phyloP scores from a whole-genome alignment of 2,797 vertebrate genomes.

The Artibeus lituratus region DNA sequence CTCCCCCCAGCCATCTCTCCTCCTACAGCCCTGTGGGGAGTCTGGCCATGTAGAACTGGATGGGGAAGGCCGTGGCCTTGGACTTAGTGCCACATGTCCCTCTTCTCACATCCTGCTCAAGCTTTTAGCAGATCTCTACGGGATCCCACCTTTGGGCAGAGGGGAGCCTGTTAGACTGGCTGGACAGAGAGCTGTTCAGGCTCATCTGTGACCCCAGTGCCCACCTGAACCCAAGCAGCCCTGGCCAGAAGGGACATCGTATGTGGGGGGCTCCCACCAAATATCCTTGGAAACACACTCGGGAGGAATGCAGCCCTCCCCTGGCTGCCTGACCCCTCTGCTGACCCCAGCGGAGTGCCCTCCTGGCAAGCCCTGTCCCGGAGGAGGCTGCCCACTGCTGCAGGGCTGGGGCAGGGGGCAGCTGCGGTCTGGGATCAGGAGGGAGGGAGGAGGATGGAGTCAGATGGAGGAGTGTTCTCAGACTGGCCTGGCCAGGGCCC shows the following conservation, averaged over 20 bases:
- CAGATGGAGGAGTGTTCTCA: slow-evolving; percentile 74
- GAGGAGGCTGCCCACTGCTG: background rate
- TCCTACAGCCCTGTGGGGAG: background rate
- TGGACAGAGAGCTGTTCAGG: background rate
- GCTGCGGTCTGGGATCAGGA: background rate
- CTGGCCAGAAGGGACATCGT: background rate
- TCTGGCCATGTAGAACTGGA: background rate
- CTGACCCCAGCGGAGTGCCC: background rate
- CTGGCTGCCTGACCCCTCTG: background rate
- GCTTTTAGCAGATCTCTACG: background rate
- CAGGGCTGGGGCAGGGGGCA: slow-evolving; percentile 31
- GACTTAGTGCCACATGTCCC: background rate
- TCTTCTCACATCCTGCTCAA: background rate
- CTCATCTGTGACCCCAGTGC: background rate
- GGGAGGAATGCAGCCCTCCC: background rate
- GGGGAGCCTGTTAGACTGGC: too few species aligned
- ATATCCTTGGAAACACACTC: background rate
- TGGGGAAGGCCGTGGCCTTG: background rate
- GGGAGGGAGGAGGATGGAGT: slow-evolving; percentile 63
- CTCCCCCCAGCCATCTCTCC: too few species aligned
- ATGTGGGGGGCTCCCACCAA: accelerated
- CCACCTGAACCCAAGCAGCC: background rate
- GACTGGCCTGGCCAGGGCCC: slow-evolving; percentile 75
- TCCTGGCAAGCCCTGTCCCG: background rate
- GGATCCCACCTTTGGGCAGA: background rate